Evolutionary conservation across 1,140 invertebrate species (phyloP).

Genomic region (Calycopis cecrops): DNA sequence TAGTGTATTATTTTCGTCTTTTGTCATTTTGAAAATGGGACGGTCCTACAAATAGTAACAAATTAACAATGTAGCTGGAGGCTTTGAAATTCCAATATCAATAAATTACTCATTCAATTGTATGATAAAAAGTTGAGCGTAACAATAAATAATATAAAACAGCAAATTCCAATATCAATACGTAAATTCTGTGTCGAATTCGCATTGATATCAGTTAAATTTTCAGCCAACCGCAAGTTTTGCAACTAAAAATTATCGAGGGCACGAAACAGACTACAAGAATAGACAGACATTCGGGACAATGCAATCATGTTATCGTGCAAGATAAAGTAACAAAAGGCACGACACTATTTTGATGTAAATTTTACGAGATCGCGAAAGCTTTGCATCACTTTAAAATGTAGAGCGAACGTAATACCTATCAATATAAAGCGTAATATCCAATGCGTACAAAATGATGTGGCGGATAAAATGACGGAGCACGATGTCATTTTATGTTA

Average conservation of each 20-base stretch:
- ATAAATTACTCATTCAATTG: too few species aligned
- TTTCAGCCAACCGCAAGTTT: not conserved
- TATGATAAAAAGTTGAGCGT: too few species aligned
- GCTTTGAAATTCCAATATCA: too few species aligned
- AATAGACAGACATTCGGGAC: conserved; percentile 8
- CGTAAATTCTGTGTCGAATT: too few species aligned
- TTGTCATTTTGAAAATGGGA: too few species aligned
- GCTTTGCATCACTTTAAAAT: conserved; percentile 26
- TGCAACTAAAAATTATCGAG: conserved; percentile 2
- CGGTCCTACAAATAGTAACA: too few species aligned
- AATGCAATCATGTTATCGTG: not conserved
- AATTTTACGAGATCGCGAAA: conserved; percentile 12
- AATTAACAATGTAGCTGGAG: too few species aligned
- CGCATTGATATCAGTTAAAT: too few species aligned
- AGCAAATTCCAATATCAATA: too few species aligned
- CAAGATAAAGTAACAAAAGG: conserved; percentile 9
- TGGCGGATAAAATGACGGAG: conserved; percentile 34
- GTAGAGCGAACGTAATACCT: conserved; percentile 26
- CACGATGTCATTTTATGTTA: conserved; percentile 24
- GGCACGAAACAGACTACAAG: not conserved
- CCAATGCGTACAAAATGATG: conserved; percentile 33
- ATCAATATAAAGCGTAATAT: conserved; percentile 26
- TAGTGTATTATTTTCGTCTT: not conserved
- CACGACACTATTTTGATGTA: conserved; percentile 8
- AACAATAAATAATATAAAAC: too few species aligned